A percentile compares a stretch with the other conserved stretches of the same genome.
These are phyloP conservation scores for Osmerus eperlanus DNA, from an alignment of 2,113 vertebrate genomes.

Conservation along the genomic window DNA sequence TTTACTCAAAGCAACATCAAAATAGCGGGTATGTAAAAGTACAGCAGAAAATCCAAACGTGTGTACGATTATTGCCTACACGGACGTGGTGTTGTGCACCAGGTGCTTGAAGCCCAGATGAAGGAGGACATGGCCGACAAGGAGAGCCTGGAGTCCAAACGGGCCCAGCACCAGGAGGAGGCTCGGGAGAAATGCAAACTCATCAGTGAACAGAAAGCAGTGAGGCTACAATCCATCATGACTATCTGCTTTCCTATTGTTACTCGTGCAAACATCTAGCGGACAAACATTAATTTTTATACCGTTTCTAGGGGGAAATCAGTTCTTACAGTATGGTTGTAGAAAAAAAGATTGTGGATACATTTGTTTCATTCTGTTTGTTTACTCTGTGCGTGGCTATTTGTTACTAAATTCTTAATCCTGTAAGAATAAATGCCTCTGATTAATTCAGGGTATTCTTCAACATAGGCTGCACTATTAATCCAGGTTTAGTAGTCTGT, in stretches of 20 bases:
- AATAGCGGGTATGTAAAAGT: too few relatives aligned
- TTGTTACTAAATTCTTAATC: neutral
- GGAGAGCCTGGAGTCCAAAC: conserved; percentile 85
- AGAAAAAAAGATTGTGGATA: neutral
- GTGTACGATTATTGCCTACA: too few relatives aligned
- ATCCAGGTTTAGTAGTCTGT: conserved; percentile 58
- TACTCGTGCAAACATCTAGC: too few relatives aligned
- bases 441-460: conserved; percentile 43
- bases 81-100: neutral
- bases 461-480: conserved; percentile 38
- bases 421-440: neutral
- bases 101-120: conserved; percentile 96
- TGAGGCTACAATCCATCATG: conserved; percentile 55
- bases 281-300: too few relatives aligned
- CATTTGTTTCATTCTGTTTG: neutral
- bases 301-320: too few relatives aligned
- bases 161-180: conserved; percentile 90
- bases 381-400: neutral
- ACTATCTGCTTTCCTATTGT: too few relatives aligned
- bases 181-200: conserved; percentile 92
- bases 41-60: too few relatives aligned
- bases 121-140: conserved; percentile 93
- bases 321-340: too few relatives aligned
- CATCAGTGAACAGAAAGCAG: conserved; percentile 95
- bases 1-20: too few relatives aligned